Percentiles rank a stretch among this genome's conserved stretches.
Evolutionary conservation across 2,113 vertebrate genomes (phyloP).

Genomic region (Neofelis nebulosa): DNA sequence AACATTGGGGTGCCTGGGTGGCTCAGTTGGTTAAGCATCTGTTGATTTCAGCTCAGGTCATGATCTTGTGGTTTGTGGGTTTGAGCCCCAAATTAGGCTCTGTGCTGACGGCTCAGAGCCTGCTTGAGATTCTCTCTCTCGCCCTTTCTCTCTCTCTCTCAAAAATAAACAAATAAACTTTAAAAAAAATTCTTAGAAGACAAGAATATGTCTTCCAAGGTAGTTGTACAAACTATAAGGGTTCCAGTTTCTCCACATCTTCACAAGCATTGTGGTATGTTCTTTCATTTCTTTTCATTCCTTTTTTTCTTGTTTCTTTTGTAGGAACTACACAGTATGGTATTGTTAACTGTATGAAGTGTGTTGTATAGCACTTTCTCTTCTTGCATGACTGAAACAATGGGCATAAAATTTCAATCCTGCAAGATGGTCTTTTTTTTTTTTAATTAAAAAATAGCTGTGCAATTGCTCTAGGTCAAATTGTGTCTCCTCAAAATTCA

Average conservation of each 20-base stretch:
- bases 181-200: not conserved
- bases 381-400: not conserved
- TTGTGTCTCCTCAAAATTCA: not conserved
- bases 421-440: not conserved
- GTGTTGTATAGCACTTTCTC: not conserved
- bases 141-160: too few relatives aligned
- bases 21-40: too few relatives aligned
- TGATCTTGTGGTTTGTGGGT: too few relatives aligned
- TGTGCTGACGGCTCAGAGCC: too few relatives aligned
- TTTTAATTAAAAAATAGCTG: not conserved
- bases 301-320: not conserved
- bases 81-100: too few relatives aligned
- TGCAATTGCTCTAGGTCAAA: not conserved
- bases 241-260: not conserved
- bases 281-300: not conserved
- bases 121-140: too few relatives aligned
- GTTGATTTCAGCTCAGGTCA: too few relatives aligned
- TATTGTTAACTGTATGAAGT: not conserved
- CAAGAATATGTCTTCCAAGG: not conserved
- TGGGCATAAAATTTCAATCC: not conserved
- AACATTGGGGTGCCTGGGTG: too few relatives aligned
- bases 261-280: not conserved
- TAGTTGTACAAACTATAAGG: not conserved
- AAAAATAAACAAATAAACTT: too few relatives aligned
- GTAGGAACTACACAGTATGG: not conserved